phyloP scores from a whole-genome alignment of 2,113 vertebrate genomes.

The Aleadryas rufinucha region DNA sequence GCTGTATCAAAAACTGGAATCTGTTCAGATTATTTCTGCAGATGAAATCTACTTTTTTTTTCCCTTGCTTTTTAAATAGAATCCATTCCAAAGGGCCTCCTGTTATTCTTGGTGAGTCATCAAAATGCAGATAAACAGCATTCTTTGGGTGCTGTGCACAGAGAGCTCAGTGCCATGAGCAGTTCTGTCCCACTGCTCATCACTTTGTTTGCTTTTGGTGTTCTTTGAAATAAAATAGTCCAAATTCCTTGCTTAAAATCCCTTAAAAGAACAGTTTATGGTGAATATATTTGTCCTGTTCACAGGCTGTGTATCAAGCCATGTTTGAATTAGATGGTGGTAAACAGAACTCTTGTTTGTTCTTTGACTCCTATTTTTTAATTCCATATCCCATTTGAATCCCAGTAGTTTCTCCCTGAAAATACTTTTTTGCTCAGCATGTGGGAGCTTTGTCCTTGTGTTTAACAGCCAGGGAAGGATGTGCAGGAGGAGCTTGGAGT shows the following conservation, averaged over 20 bases:
- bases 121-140: constrained; percentile 71
- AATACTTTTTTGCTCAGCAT: background rate
- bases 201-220: background rate
- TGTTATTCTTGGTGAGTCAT: constrained; percentile 68
- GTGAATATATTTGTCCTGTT: background rate
- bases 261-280: background rate
- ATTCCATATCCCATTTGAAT: background rate
- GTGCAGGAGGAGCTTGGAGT: background rate
- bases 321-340: background rate
- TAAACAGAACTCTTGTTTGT: background rate
- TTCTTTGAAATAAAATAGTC: background rate
- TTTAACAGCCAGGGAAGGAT: background rate
- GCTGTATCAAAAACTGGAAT: background rate
- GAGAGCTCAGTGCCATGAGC: constrained; percentile 47
- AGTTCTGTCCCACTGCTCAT: constrained; percentile 27
- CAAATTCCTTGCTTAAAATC: background rate
- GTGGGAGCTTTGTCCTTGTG: background rate
- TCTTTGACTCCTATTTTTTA: background rate
- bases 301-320: background rate
- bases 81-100: constrained; percentile 53
- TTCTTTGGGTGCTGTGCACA: constrained; percentile 59
- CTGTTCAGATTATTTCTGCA: background rate
- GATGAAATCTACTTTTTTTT: constrained; percentile 22
- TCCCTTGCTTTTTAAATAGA: constrained; percentile 61
- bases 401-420: background rate